Percentiles rank a stretch among this genome's conserved stretches.
Evolutionary conservation across 2,797 vertebrate species (phyloP).

Genomic region (Hafferia zeledoni): DNA sequence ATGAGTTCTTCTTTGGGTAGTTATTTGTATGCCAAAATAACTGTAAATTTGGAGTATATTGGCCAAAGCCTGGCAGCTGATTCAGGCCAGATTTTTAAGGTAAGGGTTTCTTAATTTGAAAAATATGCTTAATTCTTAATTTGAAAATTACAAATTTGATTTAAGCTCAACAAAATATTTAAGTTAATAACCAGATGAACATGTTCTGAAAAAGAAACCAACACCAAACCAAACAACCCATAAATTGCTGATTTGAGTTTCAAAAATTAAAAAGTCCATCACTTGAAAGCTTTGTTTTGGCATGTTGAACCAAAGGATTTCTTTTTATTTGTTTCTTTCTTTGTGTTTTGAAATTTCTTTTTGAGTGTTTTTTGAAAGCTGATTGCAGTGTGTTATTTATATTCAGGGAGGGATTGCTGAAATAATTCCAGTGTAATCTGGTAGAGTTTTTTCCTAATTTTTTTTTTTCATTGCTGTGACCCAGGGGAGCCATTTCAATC

Average conservation of each 20-base stretch:
- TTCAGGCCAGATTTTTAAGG: background rate
- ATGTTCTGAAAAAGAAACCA: background rate
- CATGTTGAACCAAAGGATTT: background rate
- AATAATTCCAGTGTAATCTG: background rate
- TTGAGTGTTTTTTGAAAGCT: background rate
- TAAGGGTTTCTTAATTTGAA: background rate
- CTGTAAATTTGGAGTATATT: background rate
- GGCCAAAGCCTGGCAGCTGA: background rate
- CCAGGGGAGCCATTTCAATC: background rate
- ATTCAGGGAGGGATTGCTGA: background rate
- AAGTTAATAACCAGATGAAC: background rate
- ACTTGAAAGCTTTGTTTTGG: background rate
- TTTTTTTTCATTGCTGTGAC: background rate
- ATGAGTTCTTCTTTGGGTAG: background rate
- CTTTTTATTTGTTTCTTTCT: background rate
- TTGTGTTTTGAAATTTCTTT: background rate
- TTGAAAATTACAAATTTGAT: background rate
- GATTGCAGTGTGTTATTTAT: background rate
- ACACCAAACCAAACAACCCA: background rate
- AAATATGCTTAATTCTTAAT: too few species aligned
- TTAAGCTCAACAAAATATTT: background rate
- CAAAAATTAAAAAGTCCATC: background rate
- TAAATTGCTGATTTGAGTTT: background rate
- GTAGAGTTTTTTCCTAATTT: fast-evolving
- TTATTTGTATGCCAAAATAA: background rate